These are phyloP conservation scores for Selenia dentaria DNA, from an alignment of 2,888 invertebrate species.

Conservation along the genomic window DNA sequence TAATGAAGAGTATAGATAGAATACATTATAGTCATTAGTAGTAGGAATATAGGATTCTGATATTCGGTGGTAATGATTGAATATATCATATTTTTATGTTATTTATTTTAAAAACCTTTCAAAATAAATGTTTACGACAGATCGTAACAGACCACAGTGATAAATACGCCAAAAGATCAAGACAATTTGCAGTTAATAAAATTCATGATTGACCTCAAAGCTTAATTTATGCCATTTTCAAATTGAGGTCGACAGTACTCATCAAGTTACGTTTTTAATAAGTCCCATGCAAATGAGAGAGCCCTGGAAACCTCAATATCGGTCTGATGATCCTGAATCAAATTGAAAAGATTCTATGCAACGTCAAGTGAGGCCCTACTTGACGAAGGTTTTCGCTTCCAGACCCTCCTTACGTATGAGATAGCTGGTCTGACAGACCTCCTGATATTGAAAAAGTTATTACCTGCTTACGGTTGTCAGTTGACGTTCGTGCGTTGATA, in stretches of 20 bases:
- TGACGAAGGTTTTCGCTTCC: conserved; percentile 75
- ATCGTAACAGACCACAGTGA: too few relatives aligned
- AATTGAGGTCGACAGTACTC: conserved; percentile 46
- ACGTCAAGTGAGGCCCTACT: conserved; percentile 69
- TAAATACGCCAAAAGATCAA: too few relatives aligned
- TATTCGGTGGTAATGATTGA: too few relatives aligned
- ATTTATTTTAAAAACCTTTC: too few relatives aligned
- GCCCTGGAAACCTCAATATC: conserved; percentile 54
- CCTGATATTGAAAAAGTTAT: conserved; percentile 60
- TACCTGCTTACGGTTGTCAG: conserved; percentile 36
- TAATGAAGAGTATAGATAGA: too few relatives aligned
- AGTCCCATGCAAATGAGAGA: conserved; percentile 77
- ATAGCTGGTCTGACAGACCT: conserved; percentile 58
- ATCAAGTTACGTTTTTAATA: conserved; percentile 69
- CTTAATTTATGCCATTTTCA: conserved; percentile 54
- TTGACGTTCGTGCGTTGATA: conserved; percentile 11
- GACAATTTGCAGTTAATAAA: too few relatives aligned
- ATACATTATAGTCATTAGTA: too few relatives aligned
- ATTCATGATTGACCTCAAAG: conserved; percentile 27
- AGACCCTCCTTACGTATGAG: conserved; percentile 65
- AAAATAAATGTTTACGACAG: too few relatives aligned
- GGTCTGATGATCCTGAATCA: conserved; percentile 62
- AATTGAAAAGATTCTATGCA: conserved; percentile 71
- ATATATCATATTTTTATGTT: too few relatives aligned
- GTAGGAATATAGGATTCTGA: too few relatives aligned